Base-by-base conservation (phyloP, 2,888 invertebrate species). In the Chymomyza fuscimana region DNA sequence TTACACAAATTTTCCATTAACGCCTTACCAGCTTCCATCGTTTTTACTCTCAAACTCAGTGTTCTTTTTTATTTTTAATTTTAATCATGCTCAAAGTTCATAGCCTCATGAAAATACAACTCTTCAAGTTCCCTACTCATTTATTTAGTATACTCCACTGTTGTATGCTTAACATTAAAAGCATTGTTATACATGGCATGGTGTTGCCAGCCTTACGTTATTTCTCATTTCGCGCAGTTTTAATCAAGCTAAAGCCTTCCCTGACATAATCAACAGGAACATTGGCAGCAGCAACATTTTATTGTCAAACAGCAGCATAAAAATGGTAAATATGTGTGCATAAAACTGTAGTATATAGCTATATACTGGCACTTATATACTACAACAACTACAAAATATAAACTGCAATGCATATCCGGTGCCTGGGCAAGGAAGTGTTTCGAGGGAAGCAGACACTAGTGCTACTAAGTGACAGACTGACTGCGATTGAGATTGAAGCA, bases 391-490 rank as follows among this genome's bases (percentile, higher is more conserved):
- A 63, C 10, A 25, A 32, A 66, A 56, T 40, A 62, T 12, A 61
- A 64, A 69, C 69, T 79, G 71, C 80, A 62, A 78, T 87, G 86
- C 83, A 83, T 83, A 87, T 83, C 83, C 83, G 83, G 87, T 86
- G 76, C 62, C 69, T 72, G 72, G 60, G 63, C 81, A 82, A 83
- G 83, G 87, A 87, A 83, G 81, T 81, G 63, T 12, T 46, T 4
- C 40, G 40, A 46, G 40, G 40, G 12, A 12, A 46, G 1, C 10
- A 46, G 40, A 12, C 40, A 46, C 40, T 19, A 19, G 1, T 36
- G 25, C 25, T 25, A 32, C 32, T 7, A 10, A 46, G 40, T 36
- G 36, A 36, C 36, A 46, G 40, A 46, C 40, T 46, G 40, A 46
- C 40, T 46, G 40, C 40, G 12, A 46, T 46, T 46, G 40, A 46